Evolutionary conservation across 1,140 invertebrate species (phyloP).

Genomic region (Apis laboriosa): DNA sequence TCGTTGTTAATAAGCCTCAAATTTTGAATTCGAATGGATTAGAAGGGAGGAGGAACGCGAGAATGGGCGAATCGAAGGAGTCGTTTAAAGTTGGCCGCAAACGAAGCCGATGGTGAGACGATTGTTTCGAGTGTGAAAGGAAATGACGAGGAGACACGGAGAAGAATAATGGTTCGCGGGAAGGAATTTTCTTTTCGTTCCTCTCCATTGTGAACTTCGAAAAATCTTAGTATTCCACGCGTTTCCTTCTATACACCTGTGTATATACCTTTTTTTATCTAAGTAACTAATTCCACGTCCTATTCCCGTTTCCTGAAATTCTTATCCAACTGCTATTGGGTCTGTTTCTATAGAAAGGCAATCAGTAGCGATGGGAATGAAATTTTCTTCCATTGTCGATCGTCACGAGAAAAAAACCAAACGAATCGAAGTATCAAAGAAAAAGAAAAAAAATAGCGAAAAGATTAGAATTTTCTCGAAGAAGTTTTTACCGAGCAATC

Average conservation of each 20-base stretch:
- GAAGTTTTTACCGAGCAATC: no score
- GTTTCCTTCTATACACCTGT: not conserved
- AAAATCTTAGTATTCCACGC: not conserved
- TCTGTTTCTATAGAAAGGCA: not conserved
- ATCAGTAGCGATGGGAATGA: no score
- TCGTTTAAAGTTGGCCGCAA: not conserved
- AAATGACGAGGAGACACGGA: not conserved
- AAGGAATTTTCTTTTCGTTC: slow-evolving; percentile 6
- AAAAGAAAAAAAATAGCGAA: no score
- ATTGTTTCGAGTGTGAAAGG: slow-evolving; percentile 19
- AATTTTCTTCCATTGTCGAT: no score
- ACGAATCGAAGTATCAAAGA: no score
- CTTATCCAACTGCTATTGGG: not conserved
- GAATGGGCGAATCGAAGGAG: not conserved
- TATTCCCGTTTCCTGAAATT: slow-evolving; percentile 2
- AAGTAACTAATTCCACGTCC: not conserved
- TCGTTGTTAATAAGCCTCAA: no score
- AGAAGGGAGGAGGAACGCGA: not conserved
- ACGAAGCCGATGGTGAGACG: not conserved
- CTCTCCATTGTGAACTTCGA: not conserved
- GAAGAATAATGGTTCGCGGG: not conserved
- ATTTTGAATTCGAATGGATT: no score
- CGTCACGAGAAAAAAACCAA: not conserved
- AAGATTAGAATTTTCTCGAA: no score
- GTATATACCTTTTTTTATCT: not conserved